Base-by-base conservation (phyloP, 1,140 invertebrate genomes). In the Lucilia cuprina region DNA sequence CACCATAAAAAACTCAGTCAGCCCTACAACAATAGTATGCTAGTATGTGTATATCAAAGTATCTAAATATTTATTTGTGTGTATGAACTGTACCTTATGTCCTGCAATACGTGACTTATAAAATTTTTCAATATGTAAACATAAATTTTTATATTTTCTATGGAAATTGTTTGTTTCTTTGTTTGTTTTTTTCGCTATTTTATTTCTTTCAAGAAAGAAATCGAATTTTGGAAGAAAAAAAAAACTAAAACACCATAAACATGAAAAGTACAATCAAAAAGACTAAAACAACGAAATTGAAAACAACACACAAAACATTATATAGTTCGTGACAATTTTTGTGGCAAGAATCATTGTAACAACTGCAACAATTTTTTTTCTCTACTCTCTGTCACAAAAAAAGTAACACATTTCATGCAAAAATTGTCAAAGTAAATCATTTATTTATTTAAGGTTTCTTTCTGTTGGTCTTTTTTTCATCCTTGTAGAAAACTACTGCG, bases 341-440 rank as follows among this genome's bases (percentile, higher is more conserved):
- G 77, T 80, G 41, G 77, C 77, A 80, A 80, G 77, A 80, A 80
- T 80, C 77, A 80, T 80, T 80, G 41, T 14, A 50, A 80, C 77
- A 80, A 50, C 77, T 50, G 65, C 21, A 70, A 70, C n/a, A 70
- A 19, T 70, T 70, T 70, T 21, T 70, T 7, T 25, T 70, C 8
- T 30, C 1, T 30, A 30, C 25, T 21, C n/a, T 70, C n/a, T 70
- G 10, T 70, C 21, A 49, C n/a, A 13, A 80, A 47, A 80, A 80
- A 80, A 80, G 41, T 80, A 80, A 80, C 77, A 50, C 41, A 80
- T 80, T 80, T 80, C 77, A 80, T 80, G 77, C 77, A 80, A 80
- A 77, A 80, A 80, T 80, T 80, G 77, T 80, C 77, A 80, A 80
- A 80, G 77, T 80, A 80, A 80, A 80, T 80, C 77, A 80, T 80